phyloP scores from a whole-genome alignment of 2,113 vertebrate species.

The Muscicapa adusta region DNA sequence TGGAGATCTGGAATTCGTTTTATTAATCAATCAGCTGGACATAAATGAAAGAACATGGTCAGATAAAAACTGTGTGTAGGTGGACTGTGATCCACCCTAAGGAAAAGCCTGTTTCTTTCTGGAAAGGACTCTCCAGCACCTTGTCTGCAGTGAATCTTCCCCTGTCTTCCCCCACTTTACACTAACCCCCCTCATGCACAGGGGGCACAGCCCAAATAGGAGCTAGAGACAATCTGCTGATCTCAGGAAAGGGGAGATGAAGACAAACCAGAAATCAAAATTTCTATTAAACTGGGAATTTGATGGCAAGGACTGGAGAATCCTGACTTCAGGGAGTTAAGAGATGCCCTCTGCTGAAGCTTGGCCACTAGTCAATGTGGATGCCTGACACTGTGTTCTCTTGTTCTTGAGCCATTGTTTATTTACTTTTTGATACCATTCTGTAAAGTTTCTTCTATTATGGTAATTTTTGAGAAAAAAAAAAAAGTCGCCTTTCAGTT shows the following conservation, averaged over 20 bases:
- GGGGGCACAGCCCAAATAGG: not conserved
- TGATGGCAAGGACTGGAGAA: accelerated
- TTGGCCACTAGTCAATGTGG: not conserved
- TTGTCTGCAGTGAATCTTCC: not conserved
- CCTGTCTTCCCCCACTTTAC: not conserved
- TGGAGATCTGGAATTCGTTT: not conserved
- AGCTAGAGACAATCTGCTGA: not conserved
- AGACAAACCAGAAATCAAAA: not conserved
- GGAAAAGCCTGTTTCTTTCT: not conserved
- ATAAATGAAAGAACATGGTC: not conserved
- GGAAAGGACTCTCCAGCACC: not conserved
- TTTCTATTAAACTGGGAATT: not conserved
- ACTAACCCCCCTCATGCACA: accelerated
- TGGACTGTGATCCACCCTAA: not conserved
- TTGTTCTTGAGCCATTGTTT: not conserved
- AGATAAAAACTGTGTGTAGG: not conserved
- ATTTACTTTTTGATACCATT: not conserved
- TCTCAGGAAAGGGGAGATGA: not conserved
- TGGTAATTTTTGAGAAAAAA: accelerated
- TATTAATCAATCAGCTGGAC: not conserved
- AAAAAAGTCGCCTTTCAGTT: not conserved
- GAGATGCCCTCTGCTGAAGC: not conserved
- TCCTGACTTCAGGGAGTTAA: not conserved
- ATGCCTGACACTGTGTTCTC: not conserved
- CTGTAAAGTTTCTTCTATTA: not conserved